These are phyloP conservation scores for Malthinus seriepunctatus DNA, from an alignment of 2,888 invertebrate species.

Conservation along the genomic window DNA sequence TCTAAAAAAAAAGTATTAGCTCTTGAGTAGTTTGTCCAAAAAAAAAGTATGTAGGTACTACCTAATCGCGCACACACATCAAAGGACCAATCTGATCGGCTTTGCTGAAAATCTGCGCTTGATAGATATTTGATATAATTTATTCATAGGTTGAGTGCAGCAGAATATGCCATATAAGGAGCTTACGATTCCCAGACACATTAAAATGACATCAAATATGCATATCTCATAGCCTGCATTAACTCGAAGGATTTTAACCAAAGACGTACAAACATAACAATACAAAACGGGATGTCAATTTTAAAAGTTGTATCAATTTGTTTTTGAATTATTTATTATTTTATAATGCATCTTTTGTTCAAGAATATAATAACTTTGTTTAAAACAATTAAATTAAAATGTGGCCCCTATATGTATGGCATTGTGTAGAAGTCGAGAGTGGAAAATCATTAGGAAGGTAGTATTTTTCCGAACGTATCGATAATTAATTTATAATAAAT, in stretches of 20 bases:
- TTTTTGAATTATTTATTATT: no score
- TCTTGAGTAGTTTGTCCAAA: neutral
- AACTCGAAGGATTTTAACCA: slow-evolving; percentile 46
- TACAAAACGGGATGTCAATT: slow-evolving; percentile 1
- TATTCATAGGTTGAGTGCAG: slow-evolving; percentile 66
- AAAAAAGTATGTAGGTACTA: neutral
- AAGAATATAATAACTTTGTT: no score
- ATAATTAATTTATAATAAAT: no score
- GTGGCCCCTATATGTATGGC: no score
- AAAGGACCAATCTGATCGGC: slow-evolving; percentile 52
- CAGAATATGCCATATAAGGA: slow-evolving; percentile 54
- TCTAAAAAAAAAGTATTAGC: no score
- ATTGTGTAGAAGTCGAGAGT: no score
- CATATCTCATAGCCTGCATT: slow-evolving; percentile 52
- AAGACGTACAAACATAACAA: slow-evolving; percentile 12
- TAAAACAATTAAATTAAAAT: no score
- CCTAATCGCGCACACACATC: slow-evolving; percentile 35
- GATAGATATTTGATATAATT: slow-evolving; percentile 76
- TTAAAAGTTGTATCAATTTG: no score
- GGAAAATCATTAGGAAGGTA: no score
- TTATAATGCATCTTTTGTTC: no score
- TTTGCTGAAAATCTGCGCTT: slow-evolving; percentile 54
- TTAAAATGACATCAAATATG: slow-evolving; percentile 58
- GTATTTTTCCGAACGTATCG: no score
- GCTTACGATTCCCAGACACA: slow-evolving; percentile 55